Percentiles rank a stretch among this genome's conserved stretches.
These are phyloP conservation scores for Phenganax marumi DNA, from an alignment of 92 coral and sea anemone species.

Conservation along the genomic window DNA sequence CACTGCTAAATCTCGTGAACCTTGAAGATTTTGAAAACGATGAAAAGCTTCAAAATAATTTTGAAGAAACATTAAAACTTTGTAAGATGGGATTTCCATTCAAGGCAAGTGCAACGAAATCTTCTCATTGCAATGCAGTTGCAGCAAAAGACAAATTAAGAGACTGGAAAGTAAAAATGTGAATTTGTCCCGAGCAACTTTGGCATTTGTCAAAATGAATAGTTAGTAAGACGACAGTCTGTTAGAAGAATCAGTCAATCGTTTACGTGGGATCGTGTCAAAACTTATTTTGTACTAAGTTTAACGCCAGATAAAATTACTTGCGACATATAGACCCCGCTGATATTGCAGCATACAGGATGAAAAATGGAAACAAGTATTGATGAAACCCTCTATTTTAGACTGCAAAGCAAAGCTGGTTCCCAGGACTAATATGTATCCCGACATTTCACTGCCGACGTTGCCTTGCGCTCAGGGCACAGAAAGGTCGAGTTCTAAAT, in stretches of 20 bases:
- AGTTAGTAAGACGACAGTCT: too few relatives aligned
- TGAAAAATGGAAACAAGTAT: background rate
- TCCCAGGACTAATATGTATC: constrained; percentile 76
- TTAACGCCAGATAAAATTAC: too few relatives aligned
- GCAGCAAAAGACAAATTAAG: too few relatives aligned
- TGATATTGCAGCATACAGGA: background rate
- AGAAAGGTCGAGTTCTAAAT: constrained; percentile 66
- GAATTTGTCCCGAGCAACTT: too few relatives aligned
- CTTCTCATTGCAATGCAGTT: too few relatives aligned
- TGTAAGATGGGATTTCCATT: constrained; percentile 32
- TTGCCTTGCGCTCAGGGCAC: constrained; percentile 73
- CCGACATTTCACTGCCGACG: constrained; percentile 92
- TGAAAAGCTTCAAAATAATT: constrained; percentile 20
- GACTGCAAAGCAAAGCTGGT: constrained; percentile 70
- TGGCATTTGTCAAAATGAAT: too few relatives aligned
- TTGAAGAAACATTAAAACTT: constrained; percentile 21
- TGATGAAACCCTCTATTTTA: background rate
- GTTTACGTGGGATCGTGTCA: too few relatives aligned
- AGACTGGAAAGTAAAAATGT: too few relatives aligned
- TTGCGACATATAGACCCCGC: background rate
- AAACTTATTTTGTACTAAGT: too few relatives aligned
- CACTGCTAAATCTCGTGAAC: constrained; percentile 5
- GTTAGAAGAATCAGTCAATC: too few relatives aligned
- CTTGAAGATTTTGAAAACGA: constrained; percentile 20
- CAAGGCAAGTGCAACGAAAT: constrained; percentile 5